Evolutionary conservation across 2,797 vertebrate species (phyloP).

Genomic region (Babyrousa celebensis): DNA sequence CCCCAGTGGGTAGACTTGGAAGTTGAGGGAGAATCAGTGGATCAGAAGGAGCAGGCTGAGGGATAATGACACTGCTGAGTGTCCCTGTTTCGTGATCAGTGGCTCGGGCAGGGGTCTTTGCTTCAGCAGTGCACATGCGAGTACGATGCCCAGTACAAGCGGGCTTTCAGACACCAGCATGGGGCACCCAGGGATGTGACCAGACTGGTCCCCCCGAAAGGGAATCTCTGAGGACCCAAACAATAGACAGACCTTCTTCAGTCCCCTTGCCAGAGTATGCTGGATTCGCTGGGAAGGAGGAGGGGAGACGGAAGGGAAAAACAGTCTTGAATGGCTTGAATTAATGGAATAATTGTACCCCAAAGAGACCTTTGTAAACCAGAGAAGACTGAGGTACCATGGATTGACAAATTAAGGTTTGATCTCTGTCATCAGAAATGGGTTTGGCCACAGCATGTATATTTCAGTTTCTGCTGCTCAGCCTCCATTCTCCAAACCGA

Average conservation of each 20-base stretch:
- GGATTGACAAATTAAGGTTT: not conserved
- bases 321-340: not conserved
- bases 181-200: not conserved
- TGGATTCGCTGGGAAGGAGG: not conserved
- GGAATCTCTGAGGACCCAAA: not conserved
- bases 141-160: not conserved
- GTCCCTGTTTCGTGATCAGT: not conserved
- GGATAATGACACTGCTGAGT: not conserved
- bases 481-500: too few relatives aligned
- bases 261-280: not conserved
- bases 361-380: not conserved
- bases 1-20: not conserved
- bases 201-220: not conserved
- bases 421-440: not conserved
- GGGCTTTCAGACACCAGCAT: not conserved
- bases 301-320: not conserved
- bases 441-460: not conserved
- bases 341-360: not conserved
- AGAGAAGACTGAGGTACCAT: not conserved
- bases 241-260: not conserved
- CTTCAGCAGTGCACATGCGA: not conserved
- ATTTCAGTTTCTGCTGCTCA: not conserved
- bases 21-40: not conserved
- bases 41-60: not conserved
- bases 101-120: not conserved